A percentile compares a stretch with the other conserved stretches of the same genome.
Conservation (phyloP, 2,797 vertebrate genomes). For the Argyrosomus regius region DNA sequence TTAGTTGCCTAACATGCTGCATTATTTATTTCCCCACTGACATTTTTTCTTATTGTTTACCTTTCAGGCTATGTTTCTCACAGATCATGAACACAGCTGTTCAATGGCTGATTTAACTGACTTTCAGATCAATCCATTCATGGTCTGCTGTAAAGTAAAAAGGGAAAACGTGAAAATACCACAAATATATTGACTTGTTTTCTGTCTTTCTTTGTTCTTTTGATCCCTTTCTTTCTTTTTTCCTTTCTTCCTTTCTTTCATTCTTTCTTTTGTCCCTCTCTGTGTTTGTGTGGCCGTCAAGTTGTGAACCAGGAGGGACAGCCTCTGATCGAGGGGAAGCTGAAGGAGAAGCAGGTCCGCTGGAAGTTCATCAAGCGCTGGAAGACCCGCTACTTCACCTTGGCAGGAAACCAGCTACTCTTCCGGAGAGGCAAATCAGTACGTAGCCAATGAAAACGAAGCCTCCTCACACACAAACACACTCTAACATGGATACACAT, state of each 20-base stretch:
- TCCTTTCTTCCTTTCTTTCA: not conserved
- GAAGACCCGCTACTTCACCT: conserved; percentile 97
- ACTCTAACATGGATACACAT: not conserved
- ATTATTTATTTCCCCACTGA: conserved; percentile 10
- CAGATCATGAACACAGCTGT: not conserved
- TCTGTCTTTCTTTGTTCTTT: not conserved
- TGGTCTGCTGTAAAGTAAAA: not conserved
- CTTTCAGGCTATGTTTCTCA: not conserved
- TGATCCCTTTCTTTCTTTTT: not conserved
- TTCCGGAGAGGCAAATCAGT: conserved; percentile 96
- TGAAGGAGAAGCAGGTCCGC: conserved; percentile 97
- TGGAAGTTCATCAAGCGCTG: conserved; percentile 99
- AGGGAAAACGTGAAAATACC: too few species aligned
- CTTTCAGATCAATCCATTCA: not conserved
- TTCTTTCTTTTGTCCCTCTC: not conserved
- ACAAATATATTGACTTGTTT: not conserved
- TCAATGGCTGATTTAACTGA: not conserved
- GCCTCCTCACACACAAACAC: conserved; percentile 1
- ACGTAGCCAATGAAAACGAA: conserved; percentile 71
- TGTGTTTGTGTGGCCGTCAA: conserved; percentile 61
- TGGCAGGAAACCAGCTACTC: conserved; percentile 97
- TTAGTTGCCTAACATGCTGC: conserved; percentile 1
- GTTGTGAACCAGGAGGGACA: conserved; percentile 95
- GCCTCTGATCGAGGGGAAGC: conserved; percentile 95
- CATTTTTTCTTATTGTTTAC: not conserved